Base-by-base conservation (phyloP, 2,888 invertebrate genomes). In the Idaea dimidiata region DNA sequence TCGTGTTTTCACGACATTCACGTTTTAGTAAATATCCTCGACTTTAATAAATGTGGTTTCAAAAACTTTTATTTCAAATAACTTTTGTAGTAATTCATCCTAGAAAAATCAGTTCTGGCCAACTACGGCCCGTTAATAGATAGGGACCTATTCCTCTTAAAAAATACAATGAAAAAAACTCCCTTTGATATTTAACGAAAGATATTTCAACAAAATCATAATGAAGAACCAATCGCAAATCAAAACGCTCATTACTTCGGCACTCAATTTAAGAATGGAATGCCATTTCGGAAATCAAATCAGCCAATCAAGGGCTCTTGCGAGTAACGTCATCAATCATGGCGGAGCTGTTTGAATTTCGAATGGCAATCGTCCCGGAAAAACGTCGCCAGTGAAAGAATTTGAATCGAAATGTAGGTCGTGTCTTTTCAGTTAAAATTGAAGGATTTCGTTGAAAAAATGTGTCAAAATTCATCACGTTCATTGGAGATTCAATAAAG, bases 291-390 rank as follows among this genome's bases (percentile, higher is more conserved):
- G 76, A 82, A 84, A 83, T 86, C 79, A 80, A 85, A 86, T 86
- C 84, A 84, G 75, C 84, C 84, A 84, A 84, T 86, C 84, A 85
- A 77, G 74, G 78, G 72, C 70, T 70, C 70, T 72, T 67, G 74
- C 79, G 79, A 80, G 82, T 80, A 81, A 43, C 81, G 80, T 83
- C 81, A 84, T 84, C 81, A 82, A 83, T 85, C 83, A 84, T 81
- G 78, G 76, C 77, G 64, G 67, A 64, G 66, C 65, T 69, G 72
- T 74, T 72, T 72, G 66, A 69, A 74, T 75, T 74, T 72, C 72
- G 66, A 69, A 74, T 75, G 69, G 68, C 67, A 70, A 69, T 64
- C 62, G 60, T 63, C 64, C 57, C 59, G 60, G 66, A 66, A 68
- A 69, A 69, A 56, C 18, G 18, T 56, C 18, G 56, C 18, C 17